Conservation (phyloP, 30 jellyfish, hydroid and myxozoan genomes). For the Turritopsis rubra region DNA sequence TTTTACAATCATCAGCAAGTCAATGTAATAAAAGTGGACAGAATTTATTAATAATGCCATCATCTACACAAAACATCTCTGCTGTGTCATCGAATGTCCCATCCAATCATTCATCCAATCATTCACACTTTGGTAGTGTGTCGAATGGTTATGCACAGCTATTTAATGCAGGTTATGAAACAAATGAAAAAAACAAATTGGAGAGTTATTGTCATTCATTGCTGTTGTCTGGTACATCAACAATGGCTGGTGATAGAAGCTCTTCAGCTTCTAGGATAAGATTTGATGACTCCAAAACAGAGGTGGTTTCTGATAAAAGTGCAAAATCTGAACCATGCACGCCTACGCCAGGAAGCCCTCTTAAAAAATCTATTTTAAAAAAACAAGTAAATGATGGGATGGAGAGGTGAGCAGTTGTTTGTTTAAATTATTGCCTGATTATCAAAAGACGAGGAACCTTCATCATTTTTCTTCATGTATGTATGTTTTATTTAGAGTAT, state of each 20-base stretch:
- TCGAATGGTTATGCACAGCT: slow-evolving; percentile 1
- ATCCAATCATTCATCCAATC: background rate
- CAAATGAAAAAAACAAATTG: background rate
- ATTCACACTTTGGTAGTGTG: background rate
- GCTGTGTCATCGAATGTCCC: background rate
- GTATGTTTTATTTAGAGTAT: slow-evolving; percentile 35
- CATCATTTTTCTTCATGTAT: too few relatives aligned
- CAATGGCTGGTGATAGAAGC: slow-evolving; percentile 17
- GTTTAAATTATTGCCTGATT: too few relatives aligned
- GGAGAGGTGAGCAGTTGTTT: too few relatives aligned
- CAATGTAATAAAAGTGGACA: background rate
- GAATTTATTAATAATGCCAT: slow-evolving; percentile 14
- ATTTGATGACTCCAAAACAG: slow-evolving; percentile 25
- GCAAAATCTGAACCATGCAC: slow-evolving; percentile 26
- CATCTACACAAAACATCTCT: background rate
- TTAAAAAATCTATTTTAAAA: slow-evolving; percentile 49
- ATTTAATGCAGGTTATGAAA: background rate
- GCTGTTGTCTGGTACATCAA: slow-evolving; percentile 23
- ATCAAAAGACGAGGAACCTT: too few relatives aligned
- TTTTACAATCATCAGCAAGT: background rate
- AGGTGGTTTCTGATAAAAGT: slow-evolving; percentile 7
- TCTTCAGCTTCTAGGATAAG: slow-evolving; percentile 24
- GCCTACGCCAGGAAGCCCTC: slow-evolving; percentile 59
- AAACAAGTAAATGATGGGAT: slow-evolving; percentile 58
- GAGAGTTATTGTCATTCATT: slow-evolving; percentile 4